Conservation (phyloP, 2,797 vertebrate species). For the Smutsia temminckii region DNA sequence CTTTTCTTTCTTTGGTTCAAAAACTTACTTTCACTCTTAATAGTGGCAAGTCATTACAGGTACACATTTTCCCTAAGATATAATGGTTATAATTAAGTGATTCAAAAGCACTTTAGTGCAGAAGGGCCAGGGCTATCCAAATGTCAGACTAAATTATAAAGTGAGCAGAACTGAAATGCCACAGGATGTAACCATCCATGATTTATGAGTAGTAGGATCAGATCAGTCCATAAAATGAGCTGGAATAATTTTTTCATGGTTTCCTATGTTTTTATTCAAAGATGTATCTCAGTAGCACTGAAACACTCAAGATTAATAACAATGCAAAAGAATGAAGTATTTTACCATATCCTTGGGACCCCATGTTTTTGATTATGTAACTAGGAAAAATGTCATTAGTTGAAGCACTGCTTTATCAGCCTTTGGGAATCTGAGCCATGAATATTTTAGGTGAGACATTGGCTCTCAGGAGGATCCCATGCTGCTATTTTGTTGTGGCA, state of each 20-base stretch:
- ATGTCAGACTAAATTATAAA: constrained; percentile 76
- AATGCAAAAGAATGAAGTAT: not conserved
- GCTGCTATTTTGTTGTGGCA: not conserved
- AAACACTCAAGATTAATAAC: constrained; percentile 33
- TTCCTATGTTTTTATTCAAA: constrained; percentile 68
- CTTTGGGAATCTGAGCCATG: constrained; percentile 19
- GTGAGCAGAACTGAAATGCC: constrained; percentile 68
- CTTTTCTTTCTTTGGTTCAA: constrained; percentile 55
- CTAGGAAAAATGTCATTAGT: not conserved
- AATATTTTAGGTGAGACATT: constrained; percentile 48
- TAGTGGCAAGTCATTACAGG: constrained; percentile 68
- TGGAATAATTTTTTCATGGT: constrained; percentile 56
- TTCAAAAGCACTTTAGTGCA: constrained; percentile 63
- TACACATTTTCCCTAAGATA: constrained; percentile 63
- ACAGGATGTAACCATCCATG: constrained; percentile 67
- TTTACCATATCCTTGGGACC: not conserved
- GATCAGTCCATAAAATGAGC: constrained; percentile 60
- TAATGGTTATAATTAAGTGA: constrained; percentile 75
- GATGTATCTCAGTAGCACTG: not conserved
- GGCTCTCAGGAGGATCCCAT: constrained; percentile 1
- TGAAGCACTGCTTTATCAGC: constrained; percentile 13
- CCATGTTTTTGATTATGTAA: not conserved
- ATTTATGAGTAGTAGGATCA: constrained; percentile 68
- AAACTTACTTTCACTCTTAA: constrained; percentile 66
- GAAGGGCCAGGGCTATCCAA: constrained; percentile 71